A percentile compares a stretch with the other conserved stretches of the same genome.
Conservation (phyloP, 2,888 invertebrate genomes). For the Athripsodes cinereus region DNA sequence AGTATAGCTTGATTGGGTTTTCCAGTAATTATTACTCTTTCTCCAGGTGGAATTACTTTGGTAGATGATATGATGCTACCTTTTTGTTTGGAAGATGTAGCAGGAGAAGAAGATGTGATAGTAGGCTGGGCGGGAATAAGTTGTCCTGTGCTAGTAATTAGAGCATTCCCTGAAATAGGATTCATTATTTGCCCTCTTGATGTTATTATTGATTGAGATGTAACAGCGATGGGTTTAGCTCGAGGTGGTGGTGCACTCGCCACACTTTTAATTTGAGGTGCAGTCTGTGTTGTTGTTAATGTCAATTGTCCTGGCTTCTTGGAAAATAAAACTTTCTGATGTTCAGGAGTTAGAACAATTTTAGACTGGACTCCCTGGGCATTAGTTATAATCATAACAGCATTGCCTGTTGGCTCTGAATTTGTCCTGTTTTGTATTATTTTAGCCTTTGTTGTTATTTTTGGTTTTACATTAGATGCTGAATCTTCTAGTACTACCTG, state of each 20-base stretch:
- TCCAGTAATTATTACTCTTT: constrained; percentile 40
- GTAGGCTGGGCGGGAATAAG: constrained; percentile 19
- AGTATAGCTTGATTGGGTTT: constrained; percentile 37
- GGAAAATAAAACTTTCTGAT: constrained; percentile 54
- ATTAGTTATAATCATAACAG: constrained; percentile 60
- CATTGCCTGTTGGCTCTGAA: constrained; percentile 38
- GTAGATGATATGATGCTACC: constrained; percentile 27
- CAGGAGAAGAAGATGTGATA: constrained; percentile 28
- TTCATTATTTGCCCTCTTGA: constrained; percentile 28
- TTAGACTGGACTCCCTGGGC: constrained; percentile 56
- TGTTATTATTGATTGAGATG: constrained; percentile 29
- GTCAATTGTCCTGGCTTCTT: constrained; percentile 33
- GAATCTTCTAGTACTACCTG: constrained; percentile 36
- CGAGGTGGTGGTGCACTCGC: background rate
- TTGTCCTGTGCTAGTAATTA: constrained; percentile 22
- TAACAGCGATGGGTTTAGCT: constrained; percentile 24
- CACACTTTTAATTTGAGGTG: background rate
- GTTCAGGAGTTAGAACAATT: constrained; percentile 54
- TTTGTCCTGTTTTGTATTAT: constrained; percentile 23
- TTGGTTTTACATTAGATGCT: constrained; percentile 33
- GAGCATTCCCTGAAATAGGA: constrained; percentile 28
- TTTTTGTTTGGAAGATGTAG: constrained; percentile 44
- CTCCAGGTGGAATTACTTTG: constrained; percentile 32
- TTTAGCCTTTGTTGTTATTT: constrained; percentile 35
- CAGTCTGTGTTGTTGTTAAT: constrained; percentile 14